Evolutionary conservation across 1,140 invertebrate genomes (phyloP).

Genomic region (Saccostrea echinata): DNA sequence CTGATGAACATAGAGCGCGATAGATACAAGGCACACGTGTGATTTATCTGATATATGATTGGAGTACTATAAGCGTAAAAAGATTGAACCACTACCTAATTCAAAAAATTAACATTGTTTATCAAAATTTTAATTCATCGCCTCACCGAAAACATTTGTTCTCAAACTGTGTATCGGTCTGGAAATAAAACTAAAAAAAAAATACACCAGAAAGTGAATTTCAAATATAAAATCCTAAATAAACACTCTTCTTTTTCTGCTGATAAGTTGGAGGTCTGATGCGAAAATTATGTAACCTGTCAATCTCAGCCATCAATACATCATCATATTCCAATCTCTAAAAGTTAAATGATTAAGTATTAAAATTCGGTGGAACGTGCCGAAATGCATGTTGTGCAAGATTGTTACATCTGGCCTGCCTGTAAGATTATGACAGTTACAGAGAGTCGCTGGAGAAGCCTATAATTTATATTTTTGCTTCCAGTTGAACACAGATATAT

Average conservation of each 20-base stretch:
- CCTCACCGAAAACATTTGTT: no score
- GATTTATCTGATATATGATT: no score
- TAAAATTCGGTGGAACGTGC: conserved; percentile 7
- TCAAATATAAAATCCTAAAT: background rate
- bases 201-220: no score
- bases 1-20: no score
- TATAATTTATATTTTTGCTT: background rate
- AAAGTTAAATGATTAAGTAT: conserved; percentile 3
- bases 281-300: conserved; percentile 20
- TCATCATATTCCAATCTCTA: conserved; percentile 25
- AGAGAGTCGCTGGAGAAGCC: background rate
- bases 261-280: background rate
- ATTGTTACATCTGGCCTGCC: conserved; percentile 6
- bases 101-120: no score
- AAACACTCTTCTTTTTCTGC: background rate
- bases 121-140: no score
- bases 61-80: no score
- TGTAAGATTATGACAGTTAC: background rate
- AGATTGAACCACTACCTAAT: no score
- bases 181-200: no score
- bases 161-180: no score
- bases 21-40: no score
- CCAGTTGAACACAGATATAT: conserved; percentile 16
- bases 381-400: conserved; percentile 17
- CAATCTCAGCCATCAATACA: background rate